Evolutionary conservation across 2,888 invertebrate species (phyloP), one percentile per base, ranked within the genome.

Genomic region (Agrotis segetum): DNA sequence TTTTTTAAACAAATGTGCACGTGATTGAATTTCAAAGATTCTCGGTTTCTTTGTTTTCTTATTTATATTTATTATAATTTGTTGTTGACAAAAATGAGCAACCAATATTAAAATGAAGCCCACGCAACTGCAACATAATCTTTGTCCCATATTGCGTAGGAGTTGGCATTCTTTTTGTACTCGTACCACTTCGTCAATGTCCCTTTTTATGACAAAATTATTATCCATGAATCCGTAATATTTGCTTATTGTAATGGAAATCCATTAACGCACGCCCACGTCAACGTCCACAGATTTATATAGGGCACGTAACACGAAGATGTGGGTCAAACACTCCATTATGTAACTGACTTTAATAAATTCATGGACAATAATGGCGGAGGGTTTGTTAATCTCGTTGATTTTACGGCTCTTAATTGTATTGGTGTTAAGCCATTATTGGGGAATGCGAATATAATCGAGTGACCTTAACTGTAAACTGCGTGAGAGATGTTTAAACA

Each of bases 181-280:
- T 76, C 67, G 61, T 76, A 67, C 64, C 61, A 75, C 77, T 80
- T 74, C 52, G 58, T 77, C 81, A 79, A 74, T 77, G 77, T 77
- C 77, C 82, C 81, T 83, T 82, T 86, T 86, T 82, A 86, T 86
- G 79, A 79, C 77, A 80, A 84, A 86, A 83, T 82, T 77, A 81
- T 86, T 83, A 84, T 82, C 85, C 85, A 85, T 67, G 80, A 81
- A 79, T 79, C 73, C 55, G 84, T 85, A 79, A 85, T 87, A 87
- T 88, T 89, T 87, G 87, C 87, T 84, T 84, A 84, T 83, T 84
- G 85, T 91, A 91, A 91, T 92, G 91, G 90, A 90, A 91, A 91
- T 89, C 92, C 91, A 92, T 92, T 92, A 90, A 87, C 84, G 81
- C 82, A 84, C 88, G 86, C 90, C 88, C 86, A 90, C 90, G 87